phyloP scores from a whole-genome alignment of 2,888 invertebrate species.

The Ceraclea dissimilis region DNA sequence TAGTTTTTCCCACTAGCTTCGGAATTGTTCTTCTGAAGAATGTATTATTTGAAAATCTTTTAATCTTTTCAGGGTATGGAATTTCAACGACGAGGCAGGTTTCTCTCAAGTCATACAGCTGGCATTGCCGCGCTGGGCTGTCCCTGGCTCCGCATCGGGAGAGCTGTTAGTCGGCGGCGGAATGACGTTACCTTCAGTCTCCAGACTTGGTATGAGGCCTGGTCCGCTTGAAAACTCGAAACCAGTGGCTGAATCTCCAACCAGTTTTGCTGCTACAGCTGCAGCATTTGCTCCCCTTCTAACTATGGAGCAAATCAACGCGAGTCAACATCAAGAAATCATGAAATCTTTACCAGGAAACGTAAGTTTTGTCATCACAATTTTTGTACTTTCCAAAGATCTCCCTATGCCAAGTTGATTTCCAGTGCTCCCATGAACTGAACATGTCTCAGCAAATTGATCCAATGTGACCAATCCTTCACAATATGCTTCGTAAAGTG shows the following conservation, averaged over 20 bases:
- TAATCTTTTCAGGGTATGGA: constrained; percentile 51
- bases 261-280: constrained; percentile 43
- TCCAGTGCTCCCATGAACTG: no score
- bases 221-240: not conserved
- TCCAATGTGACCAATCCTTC: no score
- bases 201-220: constrained; percentile 5
- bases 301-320: constrained; percentile 49
- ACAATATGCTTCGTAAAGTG: no score
- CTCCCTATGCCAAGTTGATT: no score
- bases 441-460: no score
- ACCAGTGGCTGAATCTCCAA: constrained; percentile 17
- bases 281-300: constrained; percentile 52
- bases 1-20: no score
- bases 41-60: no score
- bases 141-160: constrained; percentile 58
- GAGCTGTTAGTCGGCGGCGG: constrained; percentile 55
- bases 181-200: constrained; percentile 39
- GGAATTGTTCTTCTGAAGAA: no score
- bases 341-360: constrained; percentile 50
- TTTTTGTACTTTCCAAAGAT: no score
- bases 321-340: constrained; percentile 43
- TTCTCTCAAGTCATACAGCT: constrained; percentile 61
- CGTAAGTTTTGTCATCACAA: constrained; percentile 33
- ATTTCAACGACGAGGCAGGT: constrained; percentile 62
- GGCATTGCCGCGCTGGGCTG: constrained; percentile 55